These are phyloP conservation scores for Canis aureus DNA, from an alignment of 2,113 vertebrate genomes.

Conservation along the genomic window DNA sequence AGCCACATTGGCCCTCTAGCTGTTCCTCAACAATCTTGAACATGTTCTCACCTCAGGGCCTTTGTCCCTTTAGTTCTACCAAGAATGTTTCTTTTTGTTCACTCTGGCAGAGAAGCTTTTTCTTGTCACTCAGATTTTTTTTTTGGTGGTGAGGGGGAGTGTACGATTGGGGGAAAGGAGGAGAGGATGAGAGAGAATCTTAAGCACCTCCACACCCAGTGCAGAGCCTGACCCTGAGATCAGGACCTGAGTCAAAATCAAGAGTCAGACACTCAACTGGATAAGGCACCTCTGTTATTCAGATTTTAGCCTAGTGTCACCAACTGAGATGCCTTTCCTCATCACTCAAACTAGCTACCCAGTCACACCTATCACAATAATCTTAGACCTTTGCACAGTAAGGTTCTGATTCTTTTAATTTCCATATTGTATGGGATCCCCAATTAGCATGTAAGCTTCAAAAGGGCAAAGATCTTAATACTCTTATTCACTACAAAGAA, in stretches of 20 bases:
- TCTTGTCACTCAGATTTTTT: not conserved
- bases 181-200: not conserved
- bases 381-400: not conserved
- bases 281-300: not conserved
- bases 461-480: not conserved
- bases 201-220: not conserved
- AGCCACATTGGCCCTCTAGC: not conserved
- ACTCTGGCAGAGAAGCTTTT: not conserved
- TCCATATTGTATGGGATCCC: not conserved
- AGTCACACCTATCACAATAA: not conserved
- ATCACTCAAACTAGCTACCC: not conserved
- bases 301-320: not conserved
- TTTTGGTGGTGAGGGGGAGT: not conserved
- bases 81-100: not conserved
- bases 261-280: not conserved
- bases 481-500: constrained; percentile 33
- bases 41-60: not conserved
- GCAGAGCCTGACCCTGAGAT: not conserved
- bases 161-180: not conserved
- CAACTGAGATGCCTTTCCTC: not conserved
- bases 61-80: not conserved
- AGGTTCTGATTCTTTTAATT: not conserved
- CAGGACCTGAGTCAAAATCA: not conserved
- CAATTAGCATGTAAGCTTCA: not conserved
- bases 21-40: not conserved